These are phyloP conservation scores for Drosophila mimetica DNA, from an alignment of 2,888 invertebrate species.

Conservation along the genomic window DNA sequence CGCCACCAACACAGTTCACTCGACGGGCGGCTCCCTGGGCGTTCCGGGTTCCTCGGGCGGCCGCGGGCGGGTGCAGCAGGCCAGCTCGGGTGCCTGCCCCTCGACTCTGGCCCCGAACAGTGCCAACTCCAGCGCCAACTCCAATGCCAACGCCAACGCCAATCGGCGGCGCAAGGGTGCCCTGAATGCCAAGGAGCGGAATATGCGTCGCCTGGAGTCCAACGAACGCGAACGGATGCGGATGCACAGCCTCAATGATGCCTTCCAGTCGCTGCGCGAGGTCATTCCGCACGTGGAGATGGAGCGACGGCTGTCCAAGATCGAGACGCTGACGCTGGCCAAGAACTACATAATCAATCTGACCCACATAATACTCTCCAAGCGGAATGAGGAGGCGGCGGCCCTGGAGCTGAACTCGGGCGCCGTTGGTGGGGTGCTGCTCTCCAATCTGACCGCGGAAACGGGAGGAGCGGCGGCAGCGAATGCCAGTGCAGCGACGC, in stretches of 20 bases:
- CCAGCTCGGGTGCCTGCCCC: slow-evolving; percentile 16
- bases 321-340: slow-evolving; percentile 94
- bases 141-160: slow-evolving; percentile 59
- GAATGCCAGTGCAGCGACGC: slow-evolving; percentile 19
- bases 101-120: slow-evolving; percentile 39
- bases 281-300: slow-evolving; percentile 95
- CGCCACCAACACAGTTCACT: slow-evolving; percentile 62
- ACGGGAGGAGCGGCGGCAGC: slow-evolving; percentile 45
- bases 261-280: slow-evolving; percentile 93
- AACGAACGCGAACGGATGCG: slow-evolving; percentile 96
- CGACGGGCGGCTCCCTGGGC: slow-evolving; percentile 37
- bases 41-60: slow-evolving; percentile 74
- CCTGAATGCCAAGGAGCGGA: slow-evolving; percentile 93
- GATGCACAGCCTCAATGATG: slow-evolving; percentile 96
- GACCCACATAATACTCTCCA: slow-evolving; percentile 93
- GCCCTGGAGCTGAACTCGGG: slow-evolving; percentile 80
- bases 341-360: slow-evolving; percentile 96
- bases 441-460: slow-evolving; percentile 54
- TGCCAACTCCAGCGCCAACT: slow-evolving; percentile 35
- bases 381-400: slow-evolving; percentile 86
- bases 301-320: slow-evolving; percentile 93
- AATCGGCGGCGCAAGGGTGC: slow-evolving; percentile 90
- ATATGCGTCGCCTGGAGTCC: slow-evolving; percentile 93
- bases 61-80: slow-evolving; percentile 73
- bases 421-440: slow-evolving; percentile 66